Base-by-base conservation (phyloP, 2,797 vertebrate genomes). In the Anomalospiza imberbis region DNA sequence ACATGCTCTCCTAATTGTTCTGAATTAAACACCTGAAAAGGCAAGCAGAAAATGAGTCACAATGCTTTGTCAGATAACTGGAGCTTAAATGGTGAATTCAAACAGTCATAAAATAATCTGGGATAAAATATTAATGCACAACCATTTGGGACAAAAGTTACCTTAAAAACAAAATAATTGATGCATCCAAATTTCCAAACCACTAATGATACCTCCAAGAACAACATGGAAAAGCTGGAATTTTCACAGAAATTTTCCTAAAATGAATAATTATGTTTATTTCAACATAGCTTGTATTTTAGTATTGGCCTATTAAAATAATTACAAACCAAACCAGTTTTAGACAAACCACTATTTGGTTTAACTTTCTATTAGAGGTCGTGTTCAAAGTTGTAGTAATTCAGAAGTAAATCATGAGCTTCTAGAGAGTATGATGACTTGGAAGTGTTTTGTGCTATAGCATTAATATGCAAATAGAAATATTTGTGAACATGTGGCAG, bases 21-120 rank as follows among this genome's bases (percentile, higher is more conserved):
- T 65, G 40, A 55, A 47, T 62, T 31, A 70, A 58, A 50, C 31
- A 89, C n/a, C 79, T 91, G 77, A 77, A 91, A 73, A 79, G 12
- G 6, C 54, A 83, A 51, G 36, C n/a, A 77, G 61, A 70, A 85
- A 89, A 93, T 48, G 58, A 89, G 29, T 71, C 34, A 34, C 0
- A 2, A 44, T 70, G 14, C 22, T 80, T 70, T 89, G 44, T 66
- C 57, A 60, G 18, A n/a, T 48, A 87, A n/a, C 55, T 74, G 38
- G n/a, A 83, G 10, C 15, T 88, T 76, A 86, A 85, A 68, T 45
- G 14, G 8, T 19, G 60, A 74, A 86, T 61, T 32, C 36, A 44
- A 54, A 73, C 40, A 19, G 28, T 73, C 36, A 72, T 48, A 88
- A 88, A 89, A 72, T 51, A 89, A 74, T 44, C 14, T 29, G 20